Evolutionary conservation across 1,140 invertebrate species (phyloP).

Genomic region (Phortica variegata): DNA sequence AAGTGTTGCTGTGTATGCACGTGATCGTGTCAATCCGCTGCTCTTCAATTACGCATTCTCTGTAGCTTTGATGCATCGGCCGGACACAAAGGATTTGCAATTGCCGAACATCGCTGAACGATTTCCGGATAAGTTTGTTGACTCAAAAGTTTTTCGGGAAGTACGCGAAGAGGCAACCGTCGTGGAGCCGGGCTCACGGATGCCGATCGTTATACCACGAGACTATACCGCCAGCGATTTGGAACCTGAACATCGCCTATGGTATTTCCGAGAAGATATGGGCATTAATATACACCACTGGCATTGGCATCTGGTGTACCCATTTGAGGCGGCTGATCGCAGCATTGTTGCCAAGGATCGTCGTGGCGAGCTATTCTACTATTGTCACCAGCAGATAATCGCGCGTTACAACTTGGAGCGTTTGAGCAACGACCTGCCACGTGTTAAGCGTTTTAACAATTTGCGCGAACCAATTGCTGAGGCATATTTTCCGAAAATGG

Average conservation of each 20-base stretch:
- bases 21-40: slow-evolving; percentile 74
- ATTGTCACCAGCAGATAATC: slow-evolving; percentile 74
- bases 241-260: slow-evolving; percentile 70
- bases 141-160: slow-evolving; percentile 67
- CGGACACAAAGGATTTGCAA: slow-evolving; percentile 71
- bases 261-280: slow-evolving; percentile 73
- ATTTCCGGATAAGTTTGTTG: slow-evolving; percentile 78
- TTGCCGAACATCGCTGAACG: slow-evolving; percentile 70
- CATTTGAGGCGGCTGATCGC: slow-evolving; percentile 64
- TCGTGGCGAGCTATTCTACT: slow-evolving; percentile 75
- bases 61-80: slow-evolving; percentile 73
- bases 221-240: slow-evolving; percentile 73
- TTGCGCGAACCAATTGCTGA: slow-evolving; percentile 66
- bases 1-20: slow-evolving; percentile 69
- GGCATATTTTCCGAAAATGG: slow-evolving; percentile 74
- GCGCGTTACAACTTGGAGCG: slow-evolving; percentile 72
- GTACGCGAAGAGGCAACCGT: slow-evolving; percentile 71
- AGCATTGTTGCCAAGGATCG: slow-evolving; percentile 68
- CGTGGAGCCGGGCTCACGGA: slow-evolving; percentile 64
- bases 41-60: slow-evolving; percentile 77
- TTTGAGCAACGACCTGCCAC: slow-evolving; percentile 63
- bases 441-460: slow-evolving; percentile 64
- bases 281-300: slow-evolving; percentile 79
- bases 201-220: slow-evolving; percentile 68
- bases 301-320: slow-evolving; percentile 83